A percentile compares a stretch with the other conserved stretches of the same genome.
Conservation (phyloP, 2,113 vertebrate species). For the Progne subis region DNA sequence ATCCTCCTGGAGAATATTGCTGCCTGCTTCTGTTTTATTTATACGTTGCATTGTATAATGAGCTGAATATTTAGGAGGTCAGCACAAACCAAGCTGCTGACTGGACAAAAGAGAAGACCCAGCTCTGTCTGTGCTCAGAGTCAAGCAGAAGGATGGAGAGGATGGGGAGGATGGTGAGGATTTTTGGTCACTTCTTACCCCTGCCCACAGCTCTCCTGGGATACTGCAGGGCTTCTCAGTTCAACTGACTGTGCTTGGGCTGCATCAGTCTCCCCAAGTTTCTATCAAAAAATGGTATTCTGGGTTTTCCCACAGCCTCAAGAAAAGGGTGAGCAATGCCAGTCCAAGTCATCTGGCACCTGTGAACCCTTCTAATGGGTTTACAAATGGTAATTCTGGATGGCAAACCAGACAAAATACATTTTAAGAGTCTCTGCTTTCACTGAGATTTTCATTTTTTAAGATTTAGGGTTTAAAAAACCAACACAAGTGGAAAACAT, state of each 20-base stretch:
- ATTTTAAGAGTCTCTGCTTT: neutral
- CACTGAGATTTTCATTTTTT: neutral
- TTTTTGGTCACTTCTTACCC: neutral
- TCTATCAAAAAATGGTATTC: neutral
- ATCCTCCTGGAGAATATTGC: slow-evolving; percentile 63
- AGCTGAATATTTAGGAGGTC: slow-evolving; percentile 71
- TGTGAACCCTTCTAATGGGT: neutral
- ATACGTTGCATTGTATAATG: slow-evolving; percentile 56
- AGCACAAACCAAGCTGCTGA: slow-evolving; percentile 72
- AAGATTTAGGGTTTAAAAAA: neutral
- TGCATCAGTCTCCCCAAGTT: neutral
- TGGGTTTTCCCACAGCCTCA: neutral
- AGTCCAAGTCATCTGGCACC: neutral
- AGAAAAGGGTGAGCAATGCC: neutral
- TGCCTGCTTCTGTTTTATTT: slow-evolving; percentile 72
- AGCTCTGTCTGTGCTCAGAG: neutral
- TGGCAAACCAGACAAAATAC: neutral
- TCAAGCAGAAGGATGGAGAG: neutral
- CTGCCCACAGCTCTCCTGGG: neutral
- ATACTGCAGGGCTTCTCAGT: neutral
- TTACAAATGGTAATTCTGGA: neutral
- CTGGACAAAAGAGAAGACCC: slow-evolving; percentile 50
- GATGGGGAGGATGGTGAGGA: neutral
- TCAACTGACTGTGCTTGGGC: neutral
- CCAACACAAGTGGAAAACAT: neutral